phyloP scores from a whole-genome alignment of 2,113 vertebrate species.

The Holacanthus passer region DNA sequence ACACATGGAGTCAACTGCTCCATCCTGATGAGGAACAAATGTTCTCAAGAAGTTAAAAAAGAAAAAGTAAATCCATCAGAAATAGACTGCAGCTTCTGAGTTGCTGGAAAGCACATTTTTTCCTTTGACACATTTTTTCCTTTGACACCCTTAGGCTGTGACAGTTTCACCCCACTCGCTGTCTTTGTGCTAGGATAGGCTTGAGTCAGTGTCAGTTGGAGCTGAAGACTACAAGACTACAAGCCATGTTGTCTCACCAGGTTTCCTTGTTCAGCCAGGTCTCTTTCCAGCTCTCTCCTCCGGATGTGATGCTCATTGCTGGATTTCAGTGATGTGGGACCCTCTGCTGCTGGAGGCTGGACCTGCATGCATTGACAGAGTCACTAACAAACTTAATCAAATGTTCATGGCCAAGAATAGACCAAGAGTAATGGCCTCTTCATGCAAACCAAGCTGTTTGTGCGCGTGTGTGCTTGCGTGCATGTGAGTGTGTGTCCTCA shows the following conservation, averaged over 20 bases:
- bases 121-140: not conserved
- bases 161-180: not conserved
- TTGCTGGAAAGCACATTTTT: not conserved
- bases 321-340: constrained; percentile 38
- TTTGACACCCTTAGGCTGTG: not conserved
- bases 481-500: constrained; percentile 63
- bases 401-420: constrained; percentile 17
- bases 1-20: not conserved
- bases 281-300: constrained; percentile 60
- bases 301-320: constrained; percentile 51
- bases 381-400: constrained; percentile 26
- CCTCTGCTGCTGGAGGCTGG: constrained; percentile 51
- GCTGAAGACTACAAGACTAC: too few species aligned
- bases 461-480: not conserved
- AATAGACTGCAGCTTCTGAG: not conserved
- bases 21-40: constrained; percentile 27
- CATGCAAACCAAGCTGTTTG: not conserved
- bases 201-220: too few species aligned
- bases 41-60: not conserved
- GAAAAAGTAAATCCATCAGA: not conserved
- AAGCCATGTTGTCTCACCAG: constrained; percentile 73
- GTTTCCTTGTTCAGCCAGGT: constrained; percentile 69
- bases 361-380: constrained; percentile 54
- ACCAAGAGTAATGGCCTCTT: not conserved
- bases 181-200: not conserved